Evolutionary conservation across 1,140 invertebrate species (phyloP), one percentile per base, ranked within the genome.

Genomic region (Colletes latitarsis): DNA sequence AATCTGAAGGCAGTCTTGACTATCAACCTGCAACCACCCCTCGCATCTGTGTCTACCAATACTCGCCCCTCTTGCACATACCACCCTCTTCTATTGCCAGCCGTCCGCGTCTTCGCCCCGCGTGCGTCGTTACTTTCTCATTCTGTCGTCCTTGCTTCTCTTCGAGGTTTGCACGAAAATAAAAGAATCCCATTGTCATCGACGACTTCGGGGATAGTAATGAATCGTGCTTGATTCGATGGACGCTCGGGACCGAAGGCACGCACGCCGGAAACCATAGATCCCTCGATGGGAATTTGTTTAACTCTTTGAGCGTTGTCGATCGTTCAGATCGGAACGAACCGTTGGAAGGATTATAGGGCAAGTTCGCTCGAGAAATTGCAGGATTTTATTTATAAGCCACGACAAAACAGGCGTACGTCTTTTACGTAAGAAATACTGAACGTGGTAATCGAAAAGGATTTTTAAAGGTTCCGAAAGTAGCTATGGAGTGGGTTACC

Each of bases 1-100:
- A 89, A 89, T 90, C 88, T 89, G 84, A 87, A 88, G 82, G 85
- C 87, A 89, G 88, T 83, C 85, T 87, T 87, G 85, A 88, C 87
- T 87, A 87, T 80, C 87, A 86, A 88, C 87, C 85, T 87, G 81
- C 81, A 85, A 87, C 83, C 85, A 80, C 83, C 82, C 19, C 69
- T 60, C 72, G 15, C 77, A 69, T 84, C 66, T 17, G 52, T 77
- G 68, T 83, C 83, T 81, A 75, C 82, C 82, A 82, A 85, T 84
- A 82, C 79, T 80, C 58, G 64, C 43, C 82, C 53, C 58, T 80
- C 73, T 77, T 77, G 70, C 84, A 83, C 84, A 69, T 77, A 86
- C 72, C 76, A 64, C 67, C 67, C 71, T 49, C 64, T 67, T 41
- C 84, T 43, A 63, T 75, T 60, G 75, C 75, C 68, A 58, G 57